A percentile compares a stretch with the other conserved stretches of the same genome.
phyloP scores from a whole-genome alignment of 2,797 vertebrate genomes.

The Tragelaphus eurycerus region DNA sequence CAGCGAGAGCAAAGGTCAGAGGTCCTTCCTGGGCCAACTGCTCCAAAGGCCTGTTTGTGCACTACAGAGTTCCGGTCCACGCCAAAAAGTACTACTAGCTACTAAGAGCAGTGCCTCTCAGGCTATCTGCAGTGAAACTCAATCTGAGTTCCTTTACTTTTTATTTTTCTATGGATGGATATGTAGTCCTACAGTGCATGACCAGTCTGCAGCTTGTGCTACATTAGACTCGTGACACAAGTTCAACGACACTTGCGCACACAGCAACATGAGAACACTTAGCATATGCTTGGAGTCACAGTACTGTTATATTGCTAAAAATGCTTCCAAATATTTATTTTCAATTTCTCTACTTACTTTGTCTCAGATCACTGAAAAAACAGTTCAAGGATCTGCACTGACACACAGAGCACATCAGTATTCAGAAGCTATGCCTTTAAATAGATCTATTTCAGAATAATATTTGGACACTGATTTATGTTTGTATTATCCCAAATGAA shows the following conservation, averaged over 20 bases:
- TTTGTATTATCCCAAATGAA: not conserved
- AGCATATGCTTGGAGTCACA: not conserved
- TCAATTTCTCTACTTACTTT: not conserved
- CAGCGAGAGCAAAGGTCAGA: not conserved
- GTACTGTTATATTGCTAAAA: not conserved
- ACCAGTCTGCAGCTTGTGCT: not conserved
- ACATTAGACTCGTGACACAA: not conserved
- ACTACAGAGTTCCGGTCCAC: not conserved
- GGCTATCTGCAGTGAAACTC: not conserved
- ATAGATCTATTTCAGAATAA: not conserved
- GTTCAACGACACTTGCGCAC: not conserved
- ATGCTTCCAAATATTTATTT: not conserved
- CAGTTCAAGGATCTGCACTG: not conserved
- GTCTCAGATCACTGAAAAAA: not conserved
- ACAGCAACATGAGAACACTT: not conserved
- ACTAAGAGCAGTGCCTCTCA: not conserved
- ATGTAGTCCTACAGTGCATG: not conserved
- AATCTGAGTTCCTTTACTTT: not conserved
- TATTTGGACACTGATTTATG: not conserved
- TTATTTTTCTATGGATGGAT: not conserved
- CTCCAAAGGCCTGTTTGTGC: not conserved
- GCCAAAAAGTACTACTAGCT: not conserved
- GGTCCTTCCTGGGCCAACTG: not conserved
- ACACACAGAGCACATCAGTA: not conserved
- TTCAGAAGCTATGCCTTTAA: not conserved